Evolutionary conservation across 1,140 invertebrate species (phyloP).

Genomic region (Stegodyphus dumicola): DNA sequence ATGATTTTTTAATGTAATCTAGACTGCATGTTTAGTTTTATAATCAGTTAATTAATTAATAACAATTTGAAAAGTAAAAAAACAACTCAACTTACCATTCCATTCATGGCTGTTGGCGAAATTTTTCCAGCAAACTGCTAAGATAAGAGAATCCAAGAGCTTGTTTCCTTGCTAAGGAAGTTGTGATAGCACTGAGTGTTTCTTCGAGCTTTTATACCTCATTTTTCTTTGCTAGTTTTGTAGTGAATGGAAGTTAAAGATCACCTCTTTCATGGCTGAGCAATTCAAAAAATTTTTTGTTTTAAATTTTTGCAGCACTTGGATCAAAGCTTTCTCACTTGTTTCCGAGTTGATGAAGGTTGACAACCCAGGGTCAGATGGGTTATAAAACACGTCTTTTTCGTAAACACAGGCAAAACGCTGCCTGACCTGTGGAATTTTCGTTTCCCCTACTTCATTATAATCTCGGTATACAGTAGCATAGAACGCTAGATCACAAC

Average conservation of each 20-base stretch:
- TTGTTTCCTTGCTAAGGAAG: neutral
- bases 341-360: neutral
- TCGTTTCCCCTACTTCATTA: conserved; percentile 3
- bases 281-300: conserved; percentile 13
- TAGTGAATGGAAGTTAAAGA: conserved; percentile 12
- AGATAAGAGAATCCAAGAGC: conserved; percentile 9
- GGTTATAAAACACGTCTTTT: conserved; percentile 33
- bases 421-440: conserved; percentile 38
- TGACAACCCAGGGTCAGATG: conserved; percentile 41
- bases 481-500: neutral
- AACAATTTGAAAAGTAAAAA: neutral
- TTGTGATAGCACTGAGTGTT: neutral
- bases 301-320: neutral
- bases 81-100: conserved; percentile 16
- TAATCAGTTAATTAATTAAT: no score
- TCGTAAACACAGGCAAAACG: neutral
- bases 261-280: conserved; percentile 37
- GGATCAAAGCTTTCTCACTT: neutral
- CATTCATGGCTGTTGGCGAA: neutral
- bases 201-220: conserved; percentile 4
- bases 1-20: no score
- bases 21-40: no score
- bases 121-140: neutral
- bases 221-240: neutral
- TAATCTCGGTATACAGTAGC: neutral